Percentiles rank a stretch among this genome's conserved stretches.
phyloP scores from a whole-genome alignment of 2,113 vertebrate species.

The Dolichallabes microphthalmus region DNA sequence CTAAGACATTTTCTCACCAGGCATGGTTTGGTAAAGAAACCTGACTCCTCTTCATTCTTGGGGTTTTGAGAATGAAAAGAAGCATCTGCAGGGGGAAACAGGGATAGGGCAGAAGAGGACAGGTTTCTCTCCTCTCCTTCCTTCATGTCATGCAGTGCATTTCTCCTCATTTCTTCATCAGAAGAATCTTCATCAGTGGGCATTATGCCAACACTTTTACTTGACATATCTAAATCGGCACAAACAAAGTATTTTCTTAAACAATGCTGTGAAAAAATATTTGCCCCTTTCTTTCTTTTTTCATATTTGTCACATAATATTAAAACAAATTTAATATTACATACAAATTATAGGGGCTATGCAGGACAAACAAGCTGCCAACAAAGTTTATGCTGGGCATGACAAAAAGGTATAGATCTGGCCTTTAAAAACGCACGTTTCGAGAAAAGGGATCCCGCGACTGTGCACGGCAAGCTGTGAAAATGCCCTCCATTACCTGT shows the following conservation, averaged over 20 bases:
- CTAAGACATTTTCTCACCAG: constrained; percentile 57
- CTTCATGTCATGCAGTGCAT: constrained; percentile 24
- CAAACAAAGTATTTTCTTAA: background rate
- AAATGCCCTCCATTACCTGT: no score
- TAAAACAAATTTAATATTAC: no score
- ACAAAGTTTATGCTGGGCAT: no score
- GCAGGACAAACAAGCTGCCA: no score
- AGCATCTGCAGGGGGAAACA: background rate
- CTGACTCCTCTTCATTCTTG: constrained; percentile 36
- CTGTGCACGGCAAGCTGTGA: no score
- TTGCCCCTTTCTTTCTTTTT: no score
- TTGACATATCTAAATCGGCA: constrained; percentile 64
- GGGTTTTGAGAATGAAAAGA: background rate
- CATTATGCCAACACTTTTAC: constrained; percentile 54
- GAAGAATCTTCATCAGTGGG: constrained; percentile 57
- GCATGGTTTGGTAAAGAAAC: constrained; percentile 51
- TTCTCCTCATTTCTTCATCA: constrained; percentile 57
- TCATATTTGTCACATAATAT: no score
- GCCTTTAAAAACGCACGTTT: no score
- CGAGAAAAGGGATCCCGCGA: no score
- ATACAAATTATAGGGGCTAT: no score
- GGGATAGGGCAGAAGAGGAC: constrained; percentile 36
- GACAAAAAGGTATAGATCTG: no score
- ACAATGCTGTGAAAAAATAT: no score
- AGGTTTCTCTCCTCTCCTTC: constrained; percentile 36